phyloP scores from a whole-genome alignment of 1,140 invertebrate genomes.

The Scaptomyza hsui region DNA sequence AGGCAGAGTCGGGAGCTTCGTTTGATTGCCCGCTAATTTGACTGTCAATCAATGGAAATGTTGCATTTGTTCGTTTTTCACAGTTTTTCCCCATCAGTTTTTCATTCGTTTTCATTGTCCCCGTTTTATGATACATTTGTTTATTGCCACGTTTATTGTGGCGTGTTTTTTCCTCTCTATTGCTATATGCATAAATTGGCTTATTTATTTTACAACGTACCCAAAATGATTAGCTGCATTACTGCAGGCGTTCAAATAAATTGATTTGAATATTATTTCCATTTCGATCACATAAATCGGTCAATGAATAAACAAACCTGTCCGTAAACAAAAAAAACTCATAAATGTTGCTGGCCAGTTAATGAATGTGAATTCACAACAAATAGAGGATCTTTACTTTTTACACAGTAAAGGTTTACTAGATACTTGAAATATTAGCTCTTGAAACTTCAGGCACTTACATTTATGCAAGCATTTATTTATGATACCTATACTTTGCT shows the following conservation, averaged over 20 bases:
- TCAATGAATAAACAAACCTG: not conserved
- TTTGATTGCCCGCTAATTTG: slow-evolving; percentile 81
- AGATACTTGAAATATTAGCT: not conserved
- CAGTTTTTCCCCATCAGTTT: slow-evolving; percentile 33
- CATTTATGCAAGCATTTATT: not conserved
- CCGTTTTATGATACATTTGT: slow-evolving; percentile 36
- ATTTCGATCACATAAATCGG: not conserved
- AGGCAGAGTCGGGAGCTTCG: slow-evolving; percentile 25
- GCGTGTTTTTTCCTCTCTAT: slow-evolving; percentile 24
- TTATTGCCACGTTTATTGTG: slow-evolving; percentile 29
- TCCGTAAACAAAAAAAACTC: not conserved
- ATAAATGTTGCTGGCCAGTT: no score
- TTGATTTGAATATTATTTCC: not conserved
- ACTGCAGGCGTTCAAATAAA: slow-evolving; percentile 5
- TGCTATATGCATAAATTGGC: slow-evolving; percentile 18
- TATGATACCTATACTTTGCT: not conserved
- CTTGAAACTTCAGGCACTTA: slow-evolving; percentile 18
- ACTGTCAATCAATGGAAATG: slow-evolving; percentile 73
- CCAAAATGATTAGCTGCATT: slow-evolving; percentile 3
- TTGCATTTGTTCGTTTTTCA: slow-evolving; percentile 32
- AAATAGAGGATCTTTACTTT: no score
- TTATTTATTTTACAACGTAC: slow-evolving; percentile 16
- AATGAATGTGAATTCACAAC: no score
- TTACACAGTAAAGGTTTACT: no score
- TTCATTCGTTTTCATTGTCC: slow-evolving; percentile 33